Base-by-base conservation (phyloP, 37 sponge, comb jelly and placozoan genomes). In the Hormiphora californensis region DNA sequence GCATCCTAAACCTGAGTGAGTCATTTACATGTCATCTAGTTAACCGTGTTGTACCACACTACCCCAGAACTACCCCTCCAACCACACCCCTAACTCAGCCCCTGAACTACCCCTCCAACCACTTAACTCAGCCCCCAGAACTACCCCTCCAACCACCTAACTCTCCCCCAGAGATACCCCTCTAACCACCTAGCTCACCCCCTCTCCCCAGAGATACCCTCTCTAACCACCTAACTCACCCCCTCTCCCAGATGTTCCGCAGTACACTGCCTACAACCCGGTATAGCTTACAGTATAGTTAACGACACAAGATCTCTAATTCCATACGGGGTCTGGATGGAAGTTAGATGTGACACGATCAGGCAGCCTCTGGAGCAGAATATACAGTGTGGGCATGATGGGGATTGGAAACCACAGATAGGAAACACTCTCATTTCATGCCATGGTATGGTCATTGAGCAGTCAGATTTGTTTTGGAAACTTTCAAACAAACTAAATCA, bases 231-330 rank as follows among this genome's bases (percentile, higher is more conserved):
- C 15, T 49, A 17, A 49, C 15, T 9, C 53, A 15, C 15, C 53
- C 9, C 53, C 53, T 9, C 15, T 15, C 9, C 53, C 53, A 49
- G 53, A 49, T 9, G 9, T 17, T 17, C 61, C 23, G 7, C 61
- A 57, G 46, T 73, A 1, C 81, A 43, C 1, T 73, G 81, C 23
- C 35, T n/a, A 1, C 35, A 36, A 33, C 81, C 81, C 1, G 81
- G 28, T 28, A 46, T 73, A 4, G 36, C 35, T 21, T 73, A 73
- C 81, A 19, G 27, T 9, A 17, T 40, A 3, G 81, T 73, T 7
- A 73, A 73, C 46, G 81, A 73, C 35, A 36, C 81, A 23, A 39
- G 46, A 39, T 23, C 81, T 19, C 44, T 73, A 11, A n/a, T 73
- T 33, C 39, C 35, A 1, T 73, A 73, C 81, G 46, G 43, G 46